These are phyloP conservation scores for Papilio gigon DNA, from an alignment of 2,888 invertebrate genomes.

Conservation along the genomic window DNA sequence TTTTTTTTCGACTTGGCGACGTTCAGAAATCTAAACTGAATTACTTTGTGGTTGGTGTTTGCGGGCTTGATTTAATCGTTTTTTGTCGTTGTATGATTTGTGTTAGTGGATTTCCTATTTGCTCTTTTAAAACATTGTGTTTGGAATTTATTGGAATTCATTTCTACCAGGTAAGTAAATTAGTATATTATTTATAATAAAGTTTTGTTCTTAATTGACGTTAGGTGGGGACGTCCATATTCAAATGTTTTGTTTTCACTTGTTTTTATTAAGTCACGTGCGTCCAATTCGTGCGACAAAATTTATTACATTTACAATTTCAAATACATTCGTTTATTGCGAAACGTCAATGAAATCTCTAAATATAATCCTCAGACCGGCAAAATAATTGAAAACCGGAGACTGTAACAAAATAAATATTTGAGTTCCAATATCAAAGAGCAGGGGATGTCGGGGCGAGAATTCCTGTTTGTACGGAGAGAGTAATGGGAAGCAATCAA, in stretches of 20 bases:
- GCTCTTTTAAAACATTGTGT: not conserved
- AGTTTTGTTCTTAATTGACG: not conserved
- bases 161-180: not conserved
- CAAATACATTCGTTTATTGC: not conserved
- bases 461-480: slow-evolving; percentile 21
- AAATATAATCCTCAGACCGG: slow-evolving; percentile 31
- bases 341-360: slow-evolving; percentile 19
- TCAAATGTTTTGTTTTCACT: not conserved
- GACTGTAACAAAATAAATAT: slow-evolving; percentile 33
- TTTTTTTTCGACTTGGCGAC: slow-evolving; percentile 28
- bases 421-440: slow-evolving; percentile 31
- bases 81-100: slow-evolving; percentile 15
- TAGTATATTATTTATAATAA: not conserved
- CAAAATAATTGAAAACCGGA: slow-evolving; percentile 35
- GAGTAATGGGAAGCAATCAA: slow-evolving; percentile 51
- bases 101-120: slow-evolving; percentile 7
- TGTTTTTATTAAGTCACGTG: no score
- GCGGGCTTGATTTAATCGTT: slow-evolving; percentile 1
- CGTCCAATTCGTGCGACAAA: not conserved
- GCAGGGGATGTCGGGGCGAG: not conserved
- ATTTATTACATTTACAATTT: not conserved
- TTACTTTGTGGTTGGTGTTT: slow-evolving; percentile 27
- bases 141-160: not conserved
- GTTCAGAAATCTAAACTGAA: slow-evolving; percentile 21
- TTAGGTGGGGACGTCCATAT: no score